Evolutionary conservation across 2,797 vertebrate genomes (phyloP).

Genomic region (Parambassis ranga): DNA sequence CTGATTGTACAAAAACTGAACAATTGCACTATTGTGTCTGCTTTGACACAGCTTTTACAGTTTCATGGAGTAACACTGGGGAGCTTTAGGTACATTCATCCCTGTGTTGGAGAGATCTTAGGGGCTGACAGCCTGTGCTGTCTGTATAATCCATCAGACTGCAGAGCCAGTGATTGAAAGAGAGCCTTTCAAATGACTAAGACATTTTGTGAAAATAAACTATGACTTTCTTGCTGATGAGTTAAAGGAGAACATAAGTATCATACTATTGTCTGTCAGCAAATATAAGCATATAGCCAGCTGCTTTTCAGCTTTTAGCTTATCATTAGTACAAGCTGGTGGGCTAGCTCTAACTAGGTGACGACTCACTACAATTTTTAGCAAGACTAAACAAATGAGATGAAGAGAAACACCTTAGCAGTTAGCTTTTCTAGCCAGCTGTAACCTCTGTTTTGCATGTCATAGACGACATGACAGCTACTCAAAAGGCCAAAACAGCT

Average conservation of each 20-base stretch:
- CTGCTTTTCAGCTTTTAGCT: neutral
- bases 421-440: neutral
- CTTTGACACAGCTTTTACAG: slow-evolving; percentile 34
- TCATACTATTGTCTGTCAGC: neutral
- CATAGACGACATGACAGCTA: too few species aligned
- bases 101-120: slow-evolving; percentile 16
- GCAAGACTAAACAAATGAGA: neutral
- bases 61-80: slow-evolving; percentile 22
- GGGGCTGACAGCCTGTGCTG: slow-evolving; percentile 15
- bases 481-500: too few species aligned
- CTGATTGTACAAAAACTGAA: slow-evolving; percentile 44
- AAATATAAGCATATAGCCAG: neutral
- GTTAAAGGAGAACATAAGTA: slow-evolving; percentile 7
- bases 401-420: neutral
- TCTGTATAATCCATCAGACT: slow-evolving; percentile 56
- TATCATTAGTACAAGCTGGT: neutral
- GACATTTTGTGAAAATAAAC: slow-evolving; percentile 1
- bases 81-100: slow-evolving; percentile 16
- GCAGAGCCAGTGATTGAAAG: slow-evolving; percentile 19
- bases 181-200: neutral
- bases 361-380: too few species aligned
- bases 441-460: neutral
- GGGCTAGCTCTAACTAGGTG: too few species aligned
- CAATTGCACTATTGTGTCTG: slow-evolving; percentile 56
- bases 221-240: neutral